A percentile compares a stretch with the other conserved stretches of the same genome.
These are phyloP conservation scores for Phragmatobia fuliginosa DNA, from an alignment of 2,888 invertebrate species.

Conservation along the genomic window DNA sequence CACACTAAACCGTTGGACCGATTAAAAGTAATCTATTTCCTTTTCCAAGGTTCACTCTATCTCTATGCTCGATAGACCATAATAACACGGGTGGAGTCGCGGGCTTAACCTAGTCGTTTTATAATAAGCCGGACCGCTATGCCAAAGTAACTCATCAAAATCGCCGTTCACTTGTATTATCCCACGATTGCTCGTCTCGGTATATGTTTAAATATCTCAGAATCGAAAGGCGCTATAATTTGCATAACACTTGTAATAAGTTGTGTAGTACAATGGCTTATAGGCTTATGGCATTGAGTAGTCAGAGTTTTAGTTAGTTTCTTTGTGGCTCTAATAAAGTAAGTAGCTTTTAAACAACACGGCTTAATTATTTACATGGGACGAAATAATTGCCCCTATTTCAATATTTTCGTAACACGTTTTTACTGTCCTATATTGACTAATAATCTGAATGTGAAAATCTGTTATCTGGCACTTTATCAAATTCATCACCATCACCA, in stretches of 20 bases:
- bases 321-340: slow-evolving; percentile 25
- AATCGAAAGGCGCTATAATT: slow-evolving; percentile 83
- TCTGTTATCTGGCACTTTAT: no score
- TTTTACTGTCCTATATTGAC: no score
- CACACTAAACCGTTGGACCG: no score
- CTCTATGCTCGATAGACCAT: no score
- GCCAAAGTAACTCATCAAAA: slow-evolving; percentile 76
- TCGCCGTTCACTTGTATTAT: slow-evolving; percentile 79
- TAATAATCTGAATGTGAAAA: background rate
- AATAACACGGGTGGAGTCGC: no score
- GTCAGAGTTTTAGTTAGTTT: slow-evolving; percentile 56
- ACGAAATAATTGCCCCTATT: background rate
- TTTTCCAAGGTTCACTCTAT: no score
- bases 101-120: no score
- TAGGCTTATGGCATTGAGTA: slow-evolving; percentile 68
- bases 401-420: background rate
- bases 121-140: slow-evolving; percentile 65
- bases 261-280: slow-evolving; percentile 73
- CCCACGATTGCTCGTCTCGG: slow-evolving; percentile 81
- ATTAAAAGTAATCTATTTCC: no score
- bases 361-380: background rate
- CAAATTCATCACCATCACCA: no score
- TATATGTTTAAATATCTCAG: slow-evolving; percentile 82
- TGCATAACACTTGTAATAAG: slow-evolving; percentile 78
- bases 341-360: background rate